A percentile compares a stretch with the other conserved stretches of the same genome.
Evolutionary conservation across 2,797 vertebrate species (phyloP).

Genomic region (Anisognathus igniventris): DNA sequence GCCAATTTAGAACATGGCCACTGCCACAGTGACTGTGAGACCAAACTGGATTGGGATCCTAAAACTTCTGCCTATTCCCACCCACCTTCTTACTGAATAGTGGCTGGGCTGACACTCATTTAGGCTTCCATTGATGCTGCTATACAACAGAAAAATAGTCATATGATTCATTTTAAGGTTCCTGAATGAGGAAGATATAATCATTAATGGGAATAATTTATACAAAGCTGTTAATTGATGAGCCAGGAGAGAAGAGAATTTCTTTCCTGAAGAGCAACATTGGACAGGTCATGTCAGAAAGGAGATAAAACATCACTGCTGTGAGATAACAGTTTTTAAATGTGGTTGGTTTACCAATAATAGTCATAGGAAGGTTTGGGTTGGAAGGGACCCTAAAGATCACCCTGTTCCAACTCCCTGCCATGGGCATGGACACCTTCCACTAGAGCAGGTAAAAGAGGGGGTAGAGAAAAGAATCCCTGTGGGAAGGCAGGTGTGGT

Average conservation of each 20-base stretch:
- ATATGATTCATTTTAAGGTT: neutral
- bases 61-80: neutral
- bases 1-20: neutral
- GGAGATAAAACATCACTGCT: neutral
- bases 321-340: neutral
- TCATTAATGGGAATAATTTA: neutral
- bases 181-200: neutral
- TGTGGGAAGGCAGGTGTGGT: neutral
- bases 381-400: neutral
- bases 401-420: neutral
- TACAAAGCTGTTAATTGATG: neutral
- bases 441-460: neutral
- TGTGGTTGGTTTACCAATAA: neutral
- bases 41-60: neutral
- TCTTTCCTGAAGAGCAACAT: neutral
- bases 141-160: neutral
- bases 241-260: neutral
- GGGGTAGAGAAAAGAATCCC: neutral
- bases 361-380: neutral
- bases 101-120: neutral
- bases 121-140: neutral
- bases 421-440: neutral
- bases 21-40: neutral
- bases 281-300: neutral
- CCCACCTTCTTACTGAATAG: neutral